Conservation (phyloP, 2,113 vertebrate species). For the Falcunculus frontatus region DNA sequence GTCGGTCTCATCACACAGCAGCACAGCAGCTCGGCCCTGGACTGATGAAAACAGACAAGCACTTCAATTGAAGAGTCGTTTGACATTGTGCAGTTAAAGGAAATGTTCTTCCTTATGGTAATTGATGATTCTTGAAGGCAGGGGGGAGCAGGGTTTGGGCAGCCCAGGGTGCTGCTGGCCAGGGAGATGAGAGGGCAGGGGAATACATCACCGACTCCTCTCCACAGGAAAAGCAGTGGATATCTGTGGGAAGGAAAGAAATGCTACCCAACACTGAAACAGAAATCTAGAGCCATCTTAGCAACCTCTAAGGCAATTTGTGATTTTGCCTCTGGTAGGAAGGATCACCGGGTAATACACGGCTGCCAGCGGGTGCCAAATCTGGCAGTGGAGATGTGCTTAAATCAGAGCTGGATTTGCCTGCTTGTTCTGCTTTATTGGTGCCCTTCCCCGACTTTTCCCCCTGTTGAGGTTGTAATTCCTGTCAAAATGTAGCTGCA, state of each 20-base stretch:
- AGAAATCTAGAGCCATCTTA: not conserved
- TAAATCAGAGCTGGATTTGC: not conserved
- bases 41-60: not conserved
- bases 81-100: not conserved
- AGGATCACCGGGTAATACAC: not conserved
- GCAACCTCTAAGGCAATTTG: not conserved
- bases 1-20: not conserved
- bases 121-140: constrained; percentile 8
- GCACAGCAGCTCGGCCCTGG: accelerated
- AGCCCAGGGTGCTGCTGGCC: not conserved
- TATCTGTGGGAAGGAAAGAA: not conserved
- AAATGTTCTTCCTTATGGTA: constrained; percentile 10
- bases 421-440: not conserved
- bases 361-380: not conserved
- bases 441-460: not conserved
- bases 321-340: not conserved
- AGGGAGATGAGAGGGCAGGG: not conserved
- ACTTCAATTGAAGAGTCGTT: not conserved
- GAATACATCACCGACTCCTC: accelerated
- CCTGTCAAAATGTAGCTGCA: not conserved
- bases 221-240: accelerated
- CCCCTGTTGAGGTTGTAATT: not conserved
- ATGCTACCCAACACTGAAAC: accelerated
- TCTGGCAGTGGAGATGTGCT: accelerated
- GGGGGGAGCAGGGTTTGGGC: not conserved